Conservation (phyloP, 2,113 vertebrate genomes). For the Halcyon malimbica region DNA sequence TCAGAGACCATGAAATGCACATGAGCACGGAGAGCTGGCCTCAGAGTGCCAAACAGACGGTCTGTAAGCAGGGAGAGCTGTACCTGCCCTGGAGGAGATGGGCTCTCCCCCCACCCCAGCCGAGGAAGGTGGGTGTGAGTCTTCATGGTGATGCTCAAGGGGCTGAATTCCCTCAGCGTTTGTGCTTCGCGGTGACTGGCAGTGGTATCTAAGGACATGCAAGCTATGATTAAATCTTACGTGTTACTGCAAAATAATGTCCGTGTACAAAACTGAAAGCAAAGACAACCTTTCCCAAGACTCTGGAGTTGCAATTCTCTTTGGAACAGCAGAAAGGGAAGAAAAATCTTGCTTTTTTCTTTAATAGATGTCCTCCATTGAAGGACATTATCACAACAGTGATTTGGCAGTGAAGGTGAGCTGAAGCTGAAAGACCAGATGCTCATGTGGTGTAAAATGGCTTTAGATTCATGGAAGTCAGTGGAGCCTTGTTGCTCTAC, state of each 20-base stretch:
- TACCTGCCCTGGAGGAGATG: not conserved
- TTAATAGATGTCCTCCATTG: not conserved
- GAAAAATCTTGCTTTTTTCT: not conserved
- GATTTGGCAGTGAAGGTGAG: conserved; percentile 6
- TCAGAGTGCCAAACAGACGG: rapidly evolving
- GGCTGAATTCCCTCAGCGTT: not conserved
- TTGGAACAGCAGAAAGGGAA: not conserved
- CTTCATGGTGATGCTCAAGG: not conserved
- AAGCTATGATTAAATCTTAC: not conserved
- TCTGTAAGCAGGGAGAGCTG: not conserved
- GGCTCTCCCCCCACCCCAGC: rapidly evolving
- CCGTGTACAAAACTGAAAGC: not conserved
- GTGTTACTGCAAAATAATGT: not conserved
- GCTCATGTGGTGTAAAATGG: conserved; percentile 11
- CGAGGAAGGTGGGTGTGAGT: not conserved
- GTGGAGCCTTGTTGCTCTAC: not conserved
- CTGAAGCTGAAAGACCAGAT: conserved; percentile 24
- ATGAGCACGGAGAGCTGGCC: not conserved
- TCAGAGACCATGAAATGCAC: not conserved
- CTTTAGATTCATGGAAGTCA: not conserved
- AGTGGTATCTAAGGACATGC: not conserved
- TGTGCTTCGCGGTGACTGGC: not conserved
- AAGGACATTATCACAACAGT: not conserved
- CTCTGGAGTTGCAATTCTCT: not conserved
- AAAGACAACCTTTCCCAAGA: not conserved